Base-by-base conservation (phyloP, 2,113 vertebrate species). In the Balaeniceps rex region DNA sequence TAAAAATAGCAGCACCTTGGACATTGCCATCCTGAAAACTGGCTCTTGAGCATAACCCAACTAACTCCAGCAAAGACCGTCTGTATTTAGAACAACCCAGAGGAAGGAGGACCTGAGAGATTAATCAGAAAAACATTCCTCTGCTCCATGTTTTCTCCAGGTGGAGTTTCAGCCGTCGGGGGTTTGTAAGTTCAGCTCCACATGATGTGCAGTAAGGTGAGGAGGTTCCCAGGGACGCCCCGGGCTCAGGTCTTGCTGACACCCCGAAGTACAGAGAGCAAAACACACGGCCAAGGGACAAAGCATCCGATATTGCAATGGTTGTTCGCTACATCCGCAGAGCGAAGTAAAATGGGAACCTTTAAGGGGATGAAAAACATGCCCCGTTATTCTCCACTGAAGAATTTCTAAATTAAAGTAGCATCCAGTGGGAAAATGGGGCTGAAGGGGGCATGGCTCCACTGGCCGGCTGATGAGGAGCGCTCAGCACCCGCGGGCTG, bases 341-440 rank as follows among this genome's bases (percentile, higher is more conserved):
- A n/a, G 15, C 1, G 0, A 60, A 40, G 19, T 10, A 18, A 26
- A 46, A 6, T 2, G 0, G 36, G 33, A 25, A 51, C 24, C 5
- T 44, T 47, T 6, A n/a, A 42, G 49, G 42, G 7, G 28, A 7
- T 52, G 12, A 38, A 79, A 66, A 66, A 13, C 17, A 33, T 5
- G 2, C 16, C 12, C 28, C 34, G 33, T 63, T 19, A 18, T 84
- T n/a, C 17, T 19, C 22, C 36, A 26, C 36, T 14, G 58, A 72
- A 24, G 17, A 29, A 38, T 21, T 58, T 36, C 25, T 57, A 40
- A 34, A 19, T 31, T 33, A 19, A 69, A 69, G 36, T 9, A 55
- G n/a, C 24, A 1, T 38, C 34, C 42, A 38, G 7, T 0, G 1
- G 31, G 12, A 42, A 42, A 46, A 29, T 2, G 8, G 31, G 21